Percentiles rank a stretch among this genome's conserved stretches.
Conservation (phyloP, 2,888 invertebrate species). For the Drosophila formosana region DNA sequence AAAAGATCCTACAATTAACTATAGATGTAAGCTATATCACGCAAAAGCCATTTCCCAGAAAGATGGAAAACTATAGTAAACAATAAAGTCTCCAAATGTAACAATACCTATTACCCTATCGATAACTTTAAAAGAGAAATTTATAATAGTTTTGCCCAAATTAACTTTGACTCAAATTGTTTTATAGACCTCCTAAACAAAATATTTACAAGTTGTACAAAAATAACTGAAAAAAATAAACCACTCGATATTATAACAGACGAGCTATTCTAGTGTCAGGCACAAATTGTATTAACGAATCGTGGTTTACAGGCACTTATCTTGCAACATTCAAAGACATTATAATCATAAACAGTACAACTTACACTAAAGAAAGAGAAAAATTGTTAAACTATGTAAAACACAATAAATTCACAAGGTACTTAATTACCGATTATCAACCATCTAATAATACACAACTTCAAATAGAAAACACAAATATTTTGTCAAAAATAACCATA, state of each 20-base stretch:
- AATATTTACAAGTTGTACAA: conserved; percentile 3
- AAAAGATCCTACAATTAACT: conserved; percentile 10
- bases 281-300: conserved; percentile 1
- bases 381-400: neutral
- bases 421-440: neutral
- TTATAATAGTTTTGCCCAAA: too few species aligned
- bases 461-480: neutral
- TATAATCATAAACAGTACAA: neutral
- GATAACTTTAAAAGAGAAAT: neutral
- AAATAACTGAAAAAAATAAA: conserved; percentile 7
- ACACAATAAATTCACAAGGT: neutral
- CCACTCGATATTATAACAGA: conserved; percentile 3
- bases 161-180: too few species aligned
- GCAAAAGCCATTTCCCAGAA: neutral
- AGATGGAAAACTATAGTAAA: neutral
- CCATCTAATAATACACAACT: neutral
- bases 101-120: neutral
- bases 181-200: conserved; percentile 1
- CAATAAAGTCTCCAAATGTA: neutral
- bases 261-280: conserved; percentile 4
- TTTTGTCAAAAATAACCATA: neutral
- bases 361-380: neutral
- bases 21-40: neutral
- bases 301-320: neutral
- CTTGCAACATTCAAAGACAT: neutral